Conservation (phyloP, 2,113 vertebrate genomes). For the Girardinichthys multiradiatus region DNA sequence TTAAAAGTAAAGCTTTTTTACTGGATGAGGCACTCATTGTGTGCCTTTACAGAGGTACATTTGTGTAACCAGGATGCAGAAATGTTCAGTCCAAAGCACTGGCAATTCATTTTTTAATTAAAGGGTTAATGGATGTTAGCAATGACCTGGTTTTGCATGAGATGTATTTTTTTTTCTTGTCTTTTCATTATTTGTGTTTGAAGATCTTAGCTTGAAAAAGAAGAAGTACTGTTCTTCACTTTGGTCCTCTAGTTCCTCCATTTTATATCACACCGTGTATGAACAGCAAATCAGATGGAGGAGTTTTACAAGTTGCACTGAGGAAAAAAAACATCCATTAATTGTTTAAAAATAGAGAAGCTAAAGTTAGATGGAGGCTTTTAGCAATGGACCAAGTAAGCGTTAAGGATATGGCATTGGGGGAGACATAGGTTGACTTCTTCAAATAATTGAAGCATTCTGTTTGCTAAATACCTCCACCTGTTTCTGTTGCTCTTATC, state of each 20-base stretch:
- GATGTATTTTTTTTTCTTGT: background rate
- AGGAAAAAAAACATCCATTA: background rate
- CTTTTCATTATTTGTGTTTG: background rate
- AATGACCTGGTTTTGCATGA: background rate
- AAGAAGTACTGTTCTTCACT: background rate
- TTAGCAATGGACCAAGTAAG: background rate
- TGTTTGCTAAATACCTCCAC: background rate
- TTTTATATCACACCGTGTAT: background rate
- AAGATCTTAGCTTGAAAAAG: background rate
- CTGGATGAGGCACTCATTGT: no score
- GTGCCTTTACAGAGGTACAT: no score
- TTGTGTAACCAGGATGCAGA: no score
- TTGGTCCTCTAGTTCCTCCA: conserved; percentile 2
- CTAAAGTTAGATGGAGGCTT: background rate
- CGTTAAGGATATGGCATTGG: conserved; percentile 9
- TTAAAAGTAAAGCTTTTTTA: no score
- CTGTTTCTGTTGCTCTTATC: background rate
- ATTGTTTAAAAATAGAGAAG: background rate
- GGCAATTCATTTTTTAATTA: background rate
- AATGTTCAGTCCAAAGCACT: background rate
- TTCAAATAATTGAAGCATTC: background rate
- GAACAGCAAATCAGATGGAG: background rate
- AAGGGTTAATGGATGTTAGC: background rate
- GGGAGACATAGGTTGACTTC: background rate
- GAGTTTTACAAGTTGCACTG: background rate